These are phyloP conservation scores for Hipparchia semele DNA, from an alignment of 2,888 invertebrate genomes.

Conservation along the genomic window DNA sequence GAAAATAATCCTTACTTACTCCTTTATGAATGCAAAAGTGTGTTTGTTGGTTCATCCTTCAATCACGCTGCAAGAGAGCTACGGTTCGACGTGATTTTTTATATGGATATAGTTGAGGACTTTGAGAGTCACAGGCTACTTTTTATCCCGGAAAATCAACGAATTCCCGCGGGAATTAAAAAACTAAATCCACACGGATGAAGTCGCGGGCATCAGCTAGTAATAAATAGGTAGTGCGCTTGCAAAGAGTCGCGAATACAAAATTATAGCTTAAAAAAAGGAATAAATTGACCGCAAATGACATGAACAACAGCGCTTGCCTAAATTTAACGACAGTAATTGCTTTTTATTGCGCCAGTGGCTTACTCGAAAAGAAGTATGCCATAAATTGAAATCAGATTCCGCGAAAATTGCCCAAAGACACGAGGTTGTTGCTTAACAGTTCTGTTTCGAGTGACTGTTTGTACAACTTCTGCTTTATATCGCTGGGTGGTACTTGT, in stretches of 20 bases:
- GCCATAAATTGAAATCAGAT: conserved; percentile 41
- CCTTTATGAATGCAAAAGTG: no score
- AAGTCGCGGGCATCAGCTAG: no score
- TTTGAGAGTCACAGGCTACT: no score
- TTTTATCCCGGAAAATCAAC: no score
- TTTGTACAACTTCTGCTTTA: conserved; percentile 43
- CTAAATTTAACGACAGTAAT: conserved; percentile 42
- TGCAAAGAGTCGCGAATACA: not conserved
- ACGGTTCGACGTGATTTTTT: no score
- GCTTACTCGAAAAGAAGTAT: conserved; percentile 43
- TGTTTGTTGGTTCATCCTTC: no score
- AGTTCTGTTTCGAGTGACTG: conserved; percentile 18
- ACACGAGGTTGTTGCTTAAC: conserved; percentile 42
- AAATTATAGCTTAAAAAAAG: conserved; percentile 46
- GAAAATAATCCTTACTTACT: not conserved
- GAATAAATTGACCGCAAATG: conserved; percentile 54
- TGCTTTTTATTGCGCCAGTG: conserved; percentile 44
- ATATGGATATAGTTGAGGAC: no score
- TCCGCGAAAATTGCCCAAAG: conserved; percentile 42
- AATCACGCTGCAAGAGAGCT: no score
- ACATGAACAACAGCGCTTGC: conserved; percentile 41
- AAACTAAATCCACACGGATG: no score
- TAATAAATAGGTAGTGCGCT: no score
- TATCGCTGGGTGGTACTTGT: conserved; percentile 43
- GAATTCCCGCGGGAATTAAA: no score